phyloP scores from a whole-genome alignment of 2,797 vertebrate genomes.

The Rhynchotus rufescens region DNA sequence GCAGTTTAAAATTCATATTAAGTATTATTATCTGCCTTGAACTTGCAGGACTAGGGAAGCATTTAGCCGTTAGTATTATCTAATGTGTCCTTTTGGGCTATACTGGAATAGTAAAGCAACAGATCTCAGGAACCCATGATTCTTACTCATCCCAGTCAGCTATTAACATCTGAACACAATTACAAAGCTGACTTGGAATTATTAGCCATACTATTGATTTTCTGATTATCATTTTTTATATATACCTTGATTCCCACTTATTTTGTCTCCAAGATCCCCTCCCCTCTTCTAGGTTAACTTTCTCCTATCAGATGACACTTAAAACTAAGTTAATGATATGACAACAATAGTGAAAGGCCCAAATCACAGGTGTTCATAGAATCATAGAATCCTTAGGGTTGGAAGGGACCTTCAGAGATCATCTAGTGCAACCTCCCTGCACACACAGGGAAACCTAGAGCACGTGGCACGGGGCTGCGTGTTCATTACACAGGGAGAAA shows the following conservation, averaged over 20 bases:
- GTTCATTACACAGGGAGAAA: neutral
- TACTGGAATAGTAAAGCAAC: neutral
- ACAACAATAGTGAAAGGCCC: neutral
- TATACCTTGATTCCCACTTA: neutral
- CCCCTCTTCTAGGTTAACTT: neutral
- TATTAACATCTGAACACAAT: neutral
- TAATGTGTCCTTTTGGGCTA: neutral
- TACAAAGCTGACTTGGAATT: neutral
- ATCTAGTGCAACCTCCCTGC: too few species aligned
- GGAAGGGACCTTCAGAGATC: too few species aligned
- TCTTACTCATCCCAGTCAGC: slow-evolving; percentile 7
- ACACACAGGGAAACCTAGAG: too few species aligned
- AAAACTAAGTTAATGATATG: neutral
- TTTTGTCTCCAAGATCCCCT: neutral
- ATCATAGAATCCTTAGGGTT: too few species aligned
- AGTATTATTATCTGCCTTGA: neutral
- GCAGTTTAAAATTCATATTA: neutral
- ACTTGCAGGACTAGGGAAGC: neutral
- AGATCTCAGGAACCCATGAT: neutral
- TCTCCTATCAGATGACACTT: neutral
- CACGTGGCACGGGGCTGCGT: too few species aligned
- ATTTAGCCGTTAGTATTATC: neutral
- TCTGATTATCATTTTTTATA: neutral
- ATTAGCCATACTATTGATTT: neutral
- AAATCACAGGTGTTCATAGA: neutral